Conservation (phyloP, 2,888 invertebrate genomes). For the Polyommatus icarus region DNA sequence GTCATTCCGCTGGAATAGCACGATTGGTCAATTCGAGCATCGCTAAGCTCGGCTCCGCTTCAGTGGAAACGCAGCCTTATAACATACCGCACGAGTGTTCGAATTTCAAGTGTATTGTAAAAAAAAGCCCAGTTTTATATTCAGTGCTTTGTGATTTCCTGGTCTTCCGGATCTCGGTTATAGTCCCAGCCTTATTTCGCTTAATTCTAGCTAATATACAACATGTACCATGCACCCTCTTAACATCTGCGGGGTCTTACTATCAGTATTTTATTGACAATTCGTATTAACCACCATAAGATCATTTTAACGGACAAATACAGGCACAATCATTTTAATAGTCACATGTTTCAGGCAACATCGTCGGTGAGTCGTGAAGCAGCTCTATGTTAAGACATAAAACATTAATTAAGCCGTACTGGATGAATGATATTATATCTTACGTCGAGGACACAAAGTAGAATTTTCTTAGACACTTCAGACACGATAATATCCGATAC, state of each 20-base stretch:
- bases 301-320: conserved; percentile 20
- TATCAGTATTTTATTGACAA: neutral
- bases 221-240: conserved; percentile 38
- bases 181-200: conserved; percentile 33
- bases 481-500: conserved; percentile 47
- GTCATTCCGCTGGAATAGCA: too few species aligned
- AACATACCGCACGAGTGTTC: neutral
- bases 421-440: conserved; percentile 45
- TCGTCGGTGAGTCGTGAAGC: conserved; percentile 24
- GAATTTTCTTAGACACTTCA: conserved; percentile 31
- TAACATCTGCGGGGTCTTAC: neutral
- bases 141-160: neutral
- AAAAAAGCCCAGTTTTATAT: neutral
- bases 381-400: conserved; percentile 40
- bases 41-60: too few species aligned
- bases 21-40: too few species aligned
- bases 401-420: conserved; percentile 51
- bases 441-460: conserved; percentile 43
- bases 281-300: neutral
- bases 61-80: too few species aligned
- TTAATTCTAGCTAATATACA: conserved; percentile 41
- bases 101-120: neutral
- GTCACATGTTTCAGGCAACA: conserved; percentile 29
- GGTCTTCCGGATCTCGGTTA: neutral
- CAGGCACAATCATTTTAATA: conserved; percentile 13